These are phyloP conservation scores for Amazona guildingii DNA, from an alignment of 2,113 vertebrate genomes.

Conservation along the genomic window DNA sequence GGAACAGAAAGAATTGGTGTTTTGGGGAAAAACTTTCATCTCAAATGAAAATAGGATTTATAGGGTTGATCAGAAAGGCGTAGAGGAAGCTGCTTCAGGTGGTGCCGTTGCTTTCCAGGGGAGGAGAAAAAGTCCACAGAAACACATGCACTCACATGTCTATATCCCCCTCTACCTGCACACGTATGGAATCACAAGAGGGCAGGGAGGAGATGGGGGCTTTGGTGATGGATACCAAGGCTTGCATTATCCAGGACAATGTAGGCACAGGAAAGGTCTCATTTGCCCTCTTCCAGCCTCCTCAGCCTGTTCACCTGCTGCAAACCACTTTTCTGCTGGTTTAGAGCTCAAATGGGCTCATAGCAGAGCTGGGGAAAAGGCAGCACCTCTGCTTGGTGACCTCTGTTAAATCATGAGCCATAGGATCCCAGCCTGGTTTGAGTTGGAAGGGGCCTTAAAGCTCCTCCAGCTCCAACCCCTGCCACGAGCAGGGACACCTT, in stretches of 20 bases:
- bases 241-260: not conserved
- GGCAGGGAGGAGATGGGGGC: not conserved
- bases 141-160: no score
- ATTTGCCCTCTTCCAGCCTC: no score
- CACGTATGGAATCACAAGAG: fast-evolving
- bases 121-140: not conserved
- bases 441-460: not conserved
- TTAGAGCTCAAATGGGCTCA: not conserved
- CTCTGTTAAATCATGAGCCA: no score
- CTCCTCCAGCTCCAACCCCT: not conserved
- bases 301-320: not conserved
- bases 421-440: not conserved
- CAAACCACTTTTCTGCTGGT: not conserved
- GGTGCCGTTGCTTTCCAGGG: not conserved
- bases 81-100: not conserved
- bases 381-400: not conserved
- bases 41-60: not conserved
- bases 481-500: not conserved
- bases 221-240: fast-evolving
- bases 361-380: not conserved
- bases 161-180: not conserved
- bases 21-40: not conserved
- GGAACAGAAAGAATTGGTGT: fast-evolving
- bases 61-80: not conserved
- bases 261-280: not conserved